phyloP scores from a whole-genome alignment of 2,888 invertebrate genomes.

The Tetranychus truncatus region DNA sequence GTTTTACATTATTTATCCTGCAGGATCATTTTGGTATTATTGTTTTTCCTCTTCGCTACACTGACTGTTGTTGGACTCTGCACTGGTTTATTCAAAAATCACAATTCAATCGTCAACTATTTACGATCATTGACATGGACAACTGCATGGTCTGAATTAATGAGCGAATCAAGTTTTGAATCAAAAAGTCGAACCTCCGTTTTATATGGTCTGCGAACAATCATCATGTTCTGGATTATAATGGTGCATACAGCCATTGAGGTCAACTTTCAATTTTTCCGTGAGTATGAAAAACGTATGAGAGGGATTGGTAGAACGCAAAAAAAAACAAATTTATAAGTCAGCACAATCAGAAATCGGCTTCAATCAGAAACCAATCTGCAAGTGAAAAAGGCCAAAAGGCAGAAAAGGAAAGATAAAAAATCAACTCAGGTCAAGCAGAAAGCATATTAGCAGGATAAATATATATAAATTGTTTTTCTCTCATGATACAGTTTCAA shows the following conservation, averaged over 20 bases:
- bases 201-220: constrained; percentile 19
- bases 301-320: background rate
- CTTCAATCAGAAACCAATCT: background rate
- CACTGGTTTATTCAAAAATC: background rate
- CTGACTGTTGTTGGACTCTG: background rate
- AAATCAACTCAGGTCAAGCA: too few species aligned
- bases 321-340: background rate
- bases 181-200: background rate
- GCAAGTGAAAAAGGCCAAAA: background rate
- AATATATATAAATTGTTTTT: too few species aligned
- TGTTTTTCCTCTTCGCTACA: background rate
- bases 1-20: background rate
- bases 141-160: constrained; percentile 10
- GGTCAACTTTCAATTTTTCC: constrained; percentile 22
- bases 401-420: too few species aligned
- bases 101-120: background rate
- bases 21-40: constrained; percentile 2
- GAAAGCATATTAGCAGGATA: too few species aligned
- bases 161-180: background rate
- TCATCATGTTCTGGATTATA: constrained; percentile 21
- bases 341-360: background rate
- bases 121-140: constrained; percentile 4
- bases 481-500: background rate
- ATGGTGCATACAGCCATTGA: constrained; percentile 19
- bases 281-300: constrained; percentile 10